Evolutionary conservation across 2,113 vertebrate genomes (phyloP).

Genomic region (Smithornis capensis): DNA sequence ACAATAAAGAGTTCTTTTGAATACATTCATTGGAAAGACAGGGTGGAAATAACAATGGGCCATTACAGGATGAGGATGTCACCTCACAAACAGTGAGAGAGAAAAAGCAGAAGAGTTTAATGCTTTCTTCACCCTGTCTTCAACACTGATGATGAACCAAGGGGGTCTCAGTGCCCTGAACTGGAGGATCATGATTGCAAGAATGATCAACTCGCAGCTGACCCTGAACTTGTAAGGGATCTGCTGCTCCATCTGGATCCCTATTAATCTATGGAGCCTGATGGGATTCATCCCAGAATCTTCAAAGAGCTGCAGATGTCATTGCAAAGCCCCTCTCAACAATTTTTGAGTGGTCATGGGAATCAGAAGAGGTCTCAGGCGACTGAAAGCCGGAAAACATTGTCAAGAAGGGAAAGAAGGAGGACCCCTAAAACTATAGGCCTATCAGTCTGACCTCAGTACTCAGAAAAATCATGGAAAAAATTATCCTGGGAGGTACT

Average conservation of each 20-base stretch:
- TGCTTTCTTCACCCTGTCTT: background rate
- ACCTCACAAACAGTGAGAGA: background rate
- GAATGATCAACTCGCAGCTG: background rate
- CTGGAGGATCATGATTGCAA: background rate
- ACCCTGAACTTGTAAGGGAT: background rate
- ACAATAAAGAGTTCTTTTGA: background rate
- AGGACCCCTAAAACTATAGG: background rate
- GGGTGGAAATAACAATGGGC: background rate
- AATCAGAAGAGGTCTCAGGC: background rate
- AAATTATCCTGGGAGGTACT: background rate
- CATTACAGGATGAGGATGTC: background rate
- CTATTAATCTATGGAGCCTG: background rate
- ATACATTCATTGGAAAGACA: background rate
- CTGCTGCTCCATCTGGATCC: background rate
- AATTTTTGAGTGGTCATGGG: background rate
- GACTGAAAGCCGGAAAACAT: background rate
- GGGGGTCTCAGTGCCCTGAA: background rate
- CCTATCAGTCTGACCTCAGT: no score
- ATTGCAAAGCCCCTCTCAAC: background rate
- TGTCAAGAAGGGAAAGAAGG: background rate
- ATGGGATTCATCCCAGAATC: background rate
- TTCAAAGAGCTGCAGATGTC: background rate
- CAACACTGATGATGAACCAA: background rate
- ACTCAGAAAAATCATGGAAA: background rate
- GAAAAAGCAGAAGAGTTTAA: background rate